Base-by-base conservation (phyloP, 2,797 vertebrate species). In the Lutjanus argentimaculatus region DNA sequence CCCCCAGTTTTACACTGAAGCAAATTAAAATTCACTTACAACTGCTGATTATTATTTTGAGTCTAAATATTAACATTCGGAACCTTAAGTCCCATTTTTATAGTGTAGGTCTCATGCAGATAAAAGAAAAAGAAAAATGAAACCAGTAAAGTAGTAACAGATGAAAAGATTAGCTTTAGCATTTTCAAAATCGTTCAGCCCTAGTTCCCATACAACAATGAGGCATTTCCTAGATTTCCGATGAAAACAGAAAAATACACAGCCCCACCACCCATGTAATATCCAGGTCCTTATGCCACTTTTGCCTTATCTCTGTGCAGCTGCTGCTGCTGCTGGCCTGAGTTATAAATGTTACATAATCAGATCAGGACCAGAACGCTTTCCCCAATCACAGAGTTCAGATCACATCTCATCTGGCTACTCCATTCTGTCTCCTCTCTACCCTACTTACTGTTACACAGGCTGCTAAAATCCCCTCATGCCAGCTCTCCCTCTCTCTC, bases 321-420 rank as follows among this genome's bases (percentile, higher is more conserved):
- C 88, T 92, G 90, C 82, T 82, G 82, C 76, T 7, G 63, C 68
- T 22, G 7, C 84, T 86, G 88, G 83, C 81, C 72, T 13, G 70
- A 74, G 86, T 91, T 88, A 79, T 82, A 65, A 57, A 49, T 43
- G 85, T 94, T 93, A 72, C 77, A 79, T 93, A 93, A 94, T 88
- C 84, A 77, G 92, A 94, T 94, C 91, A 93, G 90, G 69, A 87
- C 83, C 85, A 86, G 43, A 91, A 88, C 15, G 52, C 69, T 77
- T 86, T 84, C 70, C 85, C 84, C 83, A 90, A 91, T 90, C 86
- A 67, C 76, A 70, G 87, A 79, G 87, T 84, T 93, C 84, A 88
- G 87, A 92, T 92, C 85, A 83, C 76, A 91, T 92, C 87, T 93
- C 92, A 91, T 93, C 91, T 88, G 89, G 89, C 91, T 84, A 93